Conservation (phyloP, 2,888 invertebrate species). For the Zaprionus lineosus region DNA sequence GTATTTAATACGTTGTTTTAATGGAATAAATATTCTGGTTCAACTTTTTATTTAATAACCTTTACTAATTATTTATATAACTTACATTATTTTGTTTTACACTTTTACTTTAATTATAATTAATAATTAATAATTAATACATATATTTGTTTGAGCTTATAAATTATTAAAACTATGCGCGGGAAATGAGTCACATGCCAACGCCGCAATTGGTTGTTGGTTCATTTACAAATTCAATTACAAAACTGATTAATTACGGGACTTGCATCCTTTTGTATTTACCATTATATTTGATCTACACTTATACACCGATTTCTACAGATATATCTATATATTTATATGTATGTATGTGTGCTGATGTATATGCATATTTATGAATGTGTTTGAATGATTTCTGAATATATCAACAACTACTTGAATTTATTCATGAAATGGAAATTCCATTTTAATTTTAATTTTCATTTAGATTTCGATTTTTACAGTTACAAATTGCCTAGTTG, state of each 20-base stretch:
- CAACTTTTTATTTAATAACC: slow-evolving; percentile 69
- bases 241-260: slow-evolving; percentile 37
- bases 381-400: background rate
- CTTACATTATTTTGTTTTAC: slow-evolving; percentile 50
- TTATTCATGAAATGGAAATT: slow-evolving; percentile 10
- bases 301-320: slow-evolving; percentile 45
- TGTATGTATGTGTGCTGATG: slow-evolving; percentile 12
- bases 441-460: background rate
- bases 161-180: slow-evolving; percentile 74
- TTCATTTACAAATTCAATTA: slow-evolving; percentile 62
- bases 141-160: slow-evolving; percentile 61
- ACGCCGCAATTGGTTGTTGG: slow-evolving; percentile 26
- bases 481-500: slow-evolving; percentile 62
- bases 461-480: slow-evolving; percentile 49
- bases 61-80: slow-evolving; percentile 69
- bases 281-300: slow-evolving; percentile 44
- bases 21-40: slow-evolving; percentile 55
- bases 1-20: slow-evolving; percentile 8
- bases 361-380: slow-evolving; percentile 2
- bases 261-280: slow-evolving; percentile 13
- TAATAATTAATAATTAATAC: slow-evolving; percentile 52
- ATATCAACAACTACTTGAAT: slow-evolving; percentile 24
- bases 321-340: slow-evolving; percentile 18
- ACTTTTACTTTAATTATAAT: slow-evolving; percentile 47
- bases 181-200: slow-evolving; percentile 60